Conservation (phyloP, 1,140 invertebrate genomes). For the Antheraea mylitta region DNA sequence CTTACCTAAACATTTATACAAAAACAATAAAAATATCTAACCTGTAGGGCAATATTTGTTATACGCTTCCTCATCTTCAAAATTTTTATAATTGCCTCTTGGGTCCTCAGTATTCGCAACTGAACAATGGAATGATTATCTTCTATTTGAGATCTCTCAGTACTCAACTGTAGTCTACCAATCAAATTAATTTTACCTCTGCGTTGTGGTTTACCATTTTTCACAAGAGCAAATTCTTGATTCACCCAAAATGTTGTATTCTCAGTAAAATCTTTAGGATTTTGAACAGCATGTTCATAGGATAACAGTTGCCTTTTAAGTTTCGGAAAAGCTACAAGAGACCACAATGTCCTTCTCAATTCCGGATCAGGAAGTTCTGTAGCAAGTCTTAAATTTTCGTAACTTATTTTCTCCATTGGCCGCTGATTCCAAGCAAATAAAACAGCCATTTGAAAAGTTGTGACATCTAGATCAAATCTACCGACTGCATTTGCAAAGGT, state of each 20-base stretch:
- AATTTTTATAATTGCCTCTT: conserved; percentile 99
- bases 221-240: conserved; percentile 94
- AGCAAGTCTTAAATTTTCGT: conserved; percentile 96
- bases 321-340: conserved; percentile 97
- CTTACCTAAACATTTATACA: too few species aligned
- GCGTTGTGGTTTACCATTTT: conserved; percentile 96
- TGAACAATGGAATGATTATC: conserved; percentile 99
- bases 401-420: conserved; percentile 93
- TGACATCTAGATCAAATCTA: conserved; percentile 98
- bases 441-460: conserved; percentile 99
- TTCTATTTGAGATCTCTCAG: conserved; percentile 96
- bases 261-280: conserved; percentile 96
- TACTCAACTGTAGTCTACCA: conserved; percentile 95
- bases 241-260: conserved; percentile 97
- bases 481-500: conserved; percentile 96
- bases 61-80: conserved; percentile 98
- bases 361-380: conserved; percentile 98
- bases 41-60: conserved; percentile 95
- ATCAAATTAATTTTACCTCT: conserved; percentile 97
- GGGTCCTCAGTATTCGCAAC: conserved; percentile 92
- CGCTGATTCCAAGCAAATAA: conserved; percentile 99
- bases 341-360: conserved; percentile 97
- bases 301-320: conserved; percentile 94
- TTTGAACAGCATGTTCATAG: conserved; percentile 88
- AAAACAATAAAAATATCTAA: conserved; percentile 25